A percentile compares a stretch with the other conserved stretches of the same genome.
phyloP scores from a whole-genome alignment of 2,113 vertebrate genomes.

The Fulmarus glacialis region DNA sequence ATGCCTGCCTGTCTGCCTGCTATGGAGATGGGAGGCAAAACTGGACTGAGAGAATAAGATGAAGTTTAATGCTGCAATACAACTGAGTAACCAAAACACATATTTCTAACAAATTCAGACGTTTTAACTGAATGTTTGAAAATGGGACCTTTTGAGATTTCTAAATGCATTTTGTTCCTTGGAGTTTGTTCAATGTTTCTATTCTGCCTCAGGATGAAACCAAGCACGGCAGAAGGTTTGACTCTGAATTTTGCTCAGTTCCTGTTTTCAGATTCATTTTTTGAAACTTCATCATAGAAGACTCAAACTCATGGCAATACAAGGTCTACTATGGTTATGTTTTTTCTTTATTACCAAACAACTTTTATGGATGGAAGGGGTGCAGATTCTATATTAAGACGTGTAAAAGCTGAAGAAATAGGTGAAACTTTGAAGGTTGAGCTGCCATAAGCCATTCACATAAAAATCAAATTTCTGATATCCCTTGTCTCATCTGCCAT shows the following conservation, averaged over 20 bases:
- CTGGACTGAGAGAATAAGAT: neutral
- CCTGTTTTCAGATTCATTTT: neutral
- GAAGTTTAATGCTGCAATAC: neutral
- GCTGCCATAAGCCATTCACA: neutral
- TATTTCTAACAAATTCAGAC: neutral
- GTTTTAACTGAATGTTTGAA: neutral
- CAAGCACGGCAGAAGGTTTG: neutral
- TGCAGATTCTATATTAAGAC: neutral
- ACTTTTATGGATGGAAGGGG: neutral
- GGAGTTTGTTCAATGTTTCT: neutral
- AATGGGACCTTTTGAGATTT: neutral
- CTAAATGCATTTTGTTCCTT: neutral
- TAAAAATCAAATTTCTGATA: neutral
- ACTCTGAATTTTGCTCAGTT: neutral
- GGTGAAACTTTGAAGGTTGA: neutral
- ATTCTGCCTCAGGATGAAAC: neutral
- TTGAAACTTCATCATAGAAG: accelerated
- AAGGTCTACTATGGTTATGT: neutral
- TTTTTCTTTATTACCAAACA: neutral
- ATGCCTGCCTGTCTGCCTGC: neutral
- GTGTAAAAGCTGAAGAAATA: neutral
- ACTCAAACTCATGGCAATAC: neutral
- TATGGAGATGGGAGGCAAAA: neutral
- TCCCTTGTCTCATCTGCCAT: neutral
- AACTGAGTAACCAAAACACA: neutral